phyloP scores from a whole-genome alignment of 2,797 vertebrate species.

The Ctenopoma kingsleyae region DNA sequence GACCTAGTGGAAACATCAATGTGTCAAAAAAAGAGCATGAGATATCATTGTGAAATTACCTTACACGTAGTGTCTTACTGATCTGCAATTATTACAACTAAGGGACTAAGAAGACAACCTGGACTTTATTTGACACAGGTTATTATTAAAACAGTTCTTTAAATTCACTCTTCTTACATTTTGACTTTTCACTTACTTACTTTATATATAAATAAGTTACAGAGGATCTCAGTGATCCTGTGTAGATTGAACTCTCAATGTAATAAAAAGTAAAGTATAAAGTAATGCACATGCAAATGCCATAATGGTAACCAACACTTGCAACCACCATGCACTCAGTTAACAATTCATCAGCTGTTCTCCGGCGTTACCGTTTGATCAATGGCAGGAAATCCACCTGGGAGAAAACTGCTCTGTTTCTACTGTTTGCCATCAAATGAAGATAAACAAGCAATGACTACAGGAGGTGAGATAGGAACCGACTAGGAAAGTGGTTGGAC shows the following conservation, averaged over 20 bases:
- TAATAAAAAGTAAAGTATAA: not conserved
- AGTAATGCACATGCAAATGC: not conserved
- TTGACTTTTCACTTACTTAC: slow-evolving; percentile 1
- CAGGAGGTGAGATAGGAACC: not conserved
- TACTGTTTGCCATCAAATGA: slow-evolving; percentile 31
- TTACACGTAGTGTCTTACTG: not conserved
- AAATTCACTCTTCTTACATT: not conserved
- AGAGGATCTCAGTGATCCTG: not conserved
- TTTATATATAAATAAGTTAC: not conserved
- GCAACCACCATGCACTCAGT: slow-evolving; percentile 2
- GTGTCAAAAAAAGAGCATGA: not conserved
- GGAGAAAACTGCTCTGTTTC: slow-evolving; percentile 26
- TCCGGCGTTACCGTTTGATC: slow-evolving; percentile 30
- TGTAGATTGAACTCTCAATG: not conserved
- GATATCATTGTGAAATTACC: not conserved
- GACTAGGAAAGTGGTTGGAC: not conserved
- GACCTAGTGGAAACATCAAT: not conserved
- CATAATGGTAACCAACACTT: not conserved
- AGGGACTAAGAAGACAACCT: not conserved
- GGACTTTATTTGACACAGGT: not conserved
- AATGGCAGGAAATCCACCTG: slow-evolving; percentile 17
- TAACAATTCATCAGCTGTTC: slow-evolving; percentile 20
- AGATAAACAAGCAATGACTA: slow-evolving; percentile 7
- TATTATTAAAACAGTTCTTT: not conserved
- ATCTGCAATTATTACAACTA: not conserved